phyloP scores from a whole-genome alignment of 2,797 vertebrate species.

The Neosalanx taihuensis region DNA sequence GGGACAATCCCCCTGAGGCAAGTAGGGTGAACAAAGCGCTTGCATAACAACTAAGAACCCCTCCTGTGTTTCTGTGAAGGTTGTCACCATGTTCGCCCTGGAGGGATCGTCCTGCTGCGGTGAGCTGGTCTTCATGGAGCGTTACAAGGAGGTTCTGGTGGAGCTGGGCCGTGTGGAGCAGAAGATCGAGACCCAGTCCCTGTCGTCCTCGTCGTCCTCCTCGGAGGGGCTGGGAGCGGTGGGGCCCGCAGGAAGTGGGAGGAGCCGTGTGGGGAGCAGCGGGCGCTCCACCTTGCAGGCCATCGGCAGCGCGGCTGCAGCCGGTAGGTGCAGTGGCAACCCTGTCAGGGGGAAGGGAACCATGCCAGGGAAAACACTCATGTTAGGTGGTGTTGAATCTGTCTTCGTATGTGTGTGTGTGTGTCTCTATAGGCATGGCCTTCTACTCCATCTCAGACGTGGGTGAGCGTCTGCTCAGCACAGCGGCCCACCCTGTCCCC shows the following conservation, averaged over 20 bases:
- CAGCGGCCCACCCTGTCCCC: conserved; percentile 76
- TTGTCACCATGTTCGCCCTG: conserved; percentile 86
- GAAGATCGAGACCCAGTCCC: conserved; percentile 85
- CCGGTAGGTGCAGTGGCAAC: conserved; percentile 71
- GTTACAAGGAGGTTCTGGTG: conserved; percentile 83
- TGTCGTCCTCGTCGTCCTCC: conserved; percentile 74
- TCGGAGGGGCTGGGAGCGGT: conserved; percentile 73
- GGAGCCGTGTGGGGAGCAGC: conserved; percentile 75
- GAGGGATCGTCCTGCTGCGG: conserved; percentile 79
- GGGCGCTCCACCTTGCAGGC: conserved; percentile 89
- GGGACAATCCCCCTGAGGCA: too few species aligned
- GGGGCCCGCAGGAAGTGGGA: conserved; percentile 36
- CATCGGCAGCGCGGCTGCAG: conserved; percentile 93
- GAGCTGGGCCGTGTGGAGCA: conserved; percentile 89
- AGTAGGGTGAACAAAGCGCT: too few species aligned
- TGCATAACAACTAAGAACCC: background rate
- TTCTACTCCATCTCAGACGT: conserved; percentile 98
- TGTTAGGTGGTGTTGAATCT: background rate
- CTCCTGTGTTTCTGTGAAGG: conserved; percentile 66
- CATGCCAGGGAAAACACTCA: too few species aligned
- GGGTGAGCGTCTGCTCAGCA: conserved; percentile 87
- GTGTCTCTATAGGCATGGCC: conserved; percentile 81
- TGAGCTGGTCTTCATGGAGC: conserved; percentile 91
- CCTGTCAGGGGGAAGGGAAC: background rate
- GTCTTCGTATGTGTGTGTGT: background rate